These are phyloP conservation scores for Microplitis demolitor DNA, from an alignment of 1,140 invertebrate species.

Conservation along the genomic window DNA sequence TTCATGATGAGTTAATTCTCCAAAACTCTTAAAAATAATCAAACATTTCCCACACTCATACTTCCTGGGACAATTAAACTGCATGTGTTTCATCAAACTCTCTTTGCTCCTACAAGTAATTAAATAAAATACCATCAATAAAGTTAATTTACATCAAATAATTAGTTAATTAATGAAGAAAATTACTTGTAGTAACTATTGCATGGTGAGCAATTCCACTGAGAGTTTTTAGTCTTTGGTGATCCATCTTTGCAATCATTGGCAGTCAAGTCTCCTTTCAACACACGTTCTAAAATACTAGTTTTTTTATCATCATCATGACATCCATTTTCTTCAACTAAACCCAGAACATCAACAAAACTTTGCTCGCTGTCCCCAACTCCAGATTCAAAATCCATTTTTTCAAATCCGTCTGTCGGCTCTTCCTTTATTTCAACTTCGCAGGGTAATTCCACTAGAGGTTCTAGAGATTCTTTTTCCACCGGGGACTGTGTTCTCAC, in stretches of 20 bases:
- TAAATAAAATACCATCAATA: constrained; percentile 6
- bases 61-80: constrained; percentile 43
- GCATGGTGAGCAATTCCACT: constrained; percentile 51
- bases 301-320: constrained; percentile 27
- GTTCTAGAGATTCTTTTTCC: constrained; percentile 25
- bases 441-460: constrained; percentile 44
- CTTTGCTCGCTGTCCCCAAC: constrained; percentile 1
- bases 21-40: constrained; percentile 40
- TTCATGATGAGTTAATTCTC: constrained; percentile 48
- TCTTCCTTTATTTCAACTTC: constrained; percentile 52
- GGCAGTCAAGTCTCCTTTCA: constrained; percentile 46
- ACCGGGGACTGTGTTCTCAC: constrained; percentile 33
- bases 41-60: constrained; percentile 48
- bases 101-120: constrained; percentile 40
- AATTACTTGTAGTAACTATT: constrained; percentile 49
- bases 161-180: no score
- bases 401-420: constrained; percentile 5
- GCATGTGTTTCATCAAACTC: constrained; percentile 46
- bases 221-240: constrained; percentile 36
- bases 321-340: constrained; percentile 7
- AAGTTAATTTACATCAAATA: no score
- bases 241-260: constrained; percentile 43
- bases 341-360: constrained; percentile 6
- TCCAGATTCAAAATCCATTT: not conserved
- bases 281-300: constrained; percentile 49